Base-by-base conservation (phyloP, 2,888 invertebrate genomes). In the Endotricha flammealis region DNA sequence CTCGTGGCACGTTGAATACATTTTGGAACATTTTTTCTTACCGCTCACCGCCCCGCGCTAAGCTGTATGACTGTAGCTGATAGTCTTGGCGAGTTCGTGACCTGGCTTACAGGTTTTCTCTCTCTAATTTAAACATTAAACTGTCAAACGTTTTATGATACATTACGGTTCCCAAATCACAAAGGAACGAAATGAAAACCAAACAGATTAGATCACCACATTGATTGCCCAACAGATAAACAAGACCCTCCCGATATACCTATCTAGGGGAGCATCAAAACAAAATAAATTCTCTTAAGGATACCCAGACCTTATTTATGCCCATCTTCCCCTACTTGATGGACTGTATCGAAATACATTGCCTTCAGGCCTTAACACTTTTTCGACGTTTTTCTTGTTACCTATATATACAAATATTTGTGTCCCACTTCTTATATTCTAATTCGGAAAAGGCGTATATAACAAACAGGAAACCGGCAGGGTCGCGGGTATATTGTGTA, bases 371-470 rank as follows among this genome's bases (percentile, higher is more conserved):
- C 50, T 45, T 44, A 44, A 42, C 48, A 48, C 51, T 46, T 53
- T 48, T 51, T 50, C 48, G 42, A 44, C 44, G 44, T 44, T 52
- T n/a, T 47, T 53, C 49, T 48, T 52, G 44, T 50, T 48, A n/a
- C n/a, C n/a, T n/a, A 45, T 44, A 42, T 42, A 42, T 38, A 44
- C 48, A 53, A 57, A 58, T 60, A 57, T 61, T 57, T 61, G 50
- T 50, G 54, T 48, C 48, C 44, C 46, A 48, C 44, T 53, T 39
- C 30, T 36, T 39, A 41, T 35, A 38, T 30, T 10, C 36, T 39
- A 38, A 41, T 39, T 35, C 32, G 28, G 16, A 36, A 17, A 14
- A 31, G 36, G 9, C 29, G 16, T 32, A 27, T 32, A 27, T 36
- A 33, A 39, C 36, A 37, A 44, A 45, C 38, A 44, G 38, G 39